phyloP scores from a whole-genome alignment of 2,888 invertebrate genomes.

The Troides aeacus region DNA sequence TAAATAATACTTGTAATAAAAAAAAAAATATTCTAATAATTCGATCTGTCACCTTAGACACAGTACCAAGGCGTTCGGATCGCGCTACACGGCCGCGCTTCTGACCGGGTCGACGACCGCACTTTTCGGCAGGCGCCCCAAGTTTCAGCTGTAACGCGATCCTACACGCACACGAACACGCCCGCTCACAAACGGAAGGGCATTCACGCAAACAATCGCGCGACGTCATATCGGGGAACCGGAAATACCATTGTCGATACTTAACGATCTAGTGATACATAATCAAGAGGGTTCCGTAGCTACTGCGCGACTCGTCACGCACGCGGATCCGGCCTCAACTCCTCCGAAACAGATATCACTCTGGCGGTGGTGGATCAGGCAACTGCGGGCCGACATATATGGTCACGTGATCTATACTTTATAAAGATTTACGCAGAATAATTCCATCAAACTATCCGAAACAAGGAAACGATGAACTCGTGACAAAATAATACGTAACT shows the following conservation, averaged over 20 bases:
- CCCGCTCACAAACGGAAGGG: constrained; percentile 23
- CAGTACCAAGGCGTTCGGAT: constrained; percentile 46
- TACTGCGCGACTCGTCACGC: constrained; percentile 7
- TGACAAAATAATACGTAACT: constrained; percentile 29
- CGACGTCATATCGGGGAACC: constrained; percentile 37
- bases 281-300: constrained; percentile 35
- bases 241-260: constrained; percentile 53
- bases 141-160: constrained; percentile 79
- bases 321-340: too few relatives aligned
- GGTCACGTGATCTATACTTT: constrained; percentile 33
- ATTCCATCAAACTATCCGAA: constrained; percentile 12
- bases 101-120: constrained; percentile 74
- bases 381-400: too few relatives aligned
- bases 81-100: constrained; percentile 64
- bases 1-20: too few relatives aligned
- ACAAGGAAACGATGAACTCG: constrained; percentile 3
- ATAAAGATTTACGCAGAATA: constrained; percentile 31
- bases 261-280: constrained; percentile 45
- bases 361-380: too few relatives aligned
- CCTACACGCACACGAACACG: constrained; percentile 60
- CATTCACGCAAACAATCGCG: constrained; percentile 24
- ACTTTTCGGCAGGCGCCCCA: constrained; percentile 77
- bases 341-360: too few relatives aligned
- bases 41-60: constrained; percentile 40
- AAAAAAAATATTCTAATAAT: too few relatives aligned